A percentile compares a stretch with the other conserved stretches of the same genome.
Evolutionary conservation across 2,797 vertebrate genomes (phyloP).

Genomic region (Eulemur rubriventer): DNA sequence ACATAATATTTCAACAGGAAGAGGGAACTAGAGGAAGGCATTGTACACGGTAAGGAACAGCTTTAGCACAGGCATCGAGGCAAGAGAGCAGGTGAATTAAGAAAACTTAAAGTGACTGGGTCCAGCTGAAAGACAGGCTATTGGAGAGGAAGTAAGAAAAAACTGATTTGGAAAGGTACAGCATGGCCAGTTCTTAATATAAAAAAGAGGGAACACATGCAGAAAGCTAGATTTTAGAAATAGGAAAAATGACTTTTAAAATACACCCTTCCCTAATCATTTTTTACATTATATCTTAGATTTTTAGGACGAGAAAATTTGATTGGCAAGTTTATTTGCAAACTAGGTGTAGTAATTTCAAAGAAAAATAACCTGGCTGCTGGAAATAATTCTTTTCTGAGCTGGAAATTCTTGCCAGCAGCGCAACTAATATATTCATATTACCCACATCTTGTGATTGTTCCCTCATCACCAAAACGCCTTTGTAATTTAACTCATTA

Average conservation of each 20-base stretch:
- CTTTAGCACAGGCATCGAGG: neutral
- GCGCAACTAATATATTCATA: slow-evolving; percentile 51
- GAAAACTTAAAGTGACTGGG: neutral
- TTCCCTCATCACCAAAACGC: neutral
- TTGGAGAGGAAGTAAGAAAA: neutral
- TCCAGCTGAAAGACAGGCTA: neutral
- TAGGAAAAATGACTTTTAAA: slow-evolving; percentile 37
- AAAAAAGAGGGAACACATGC: neutral
- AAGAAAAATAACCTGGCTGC: slow-evolving; percentile 57
- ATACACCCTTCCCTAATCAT: slow-evolving; percentile 39
- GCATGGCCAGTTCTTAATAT: neutral
- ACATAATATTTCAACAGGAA: neutral
- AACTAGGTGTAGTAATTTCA: slow-evolving; percentile 37
- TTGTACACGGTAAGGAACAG: neutral
- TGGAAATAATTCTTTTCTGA: slow-evolving; percentile 46
- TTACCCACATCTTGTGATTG: neutral
- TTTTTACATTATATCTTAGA: slow-evolving; percentile 46
- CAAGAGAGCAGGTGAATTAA: neutral
- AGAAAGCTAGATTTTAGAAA: slow-evolving; percentile 26
- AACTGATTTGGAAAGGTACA: neutral
- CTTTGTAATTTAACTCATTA: neutral
- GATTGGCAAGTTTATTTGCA: slow-evolving; percentile 64
- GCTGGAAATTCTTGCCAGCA: slow-evolving; percentile 14
- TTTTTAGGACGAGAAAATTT: slow-evolving; percentile 62
- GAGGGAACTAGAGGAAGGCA: neutral